Evolutionary conservation across 2,888 invertebrate species (phyloP), one percentile per base, ranked within the genome.

Genomic region (Melieria omissa): DNA sequence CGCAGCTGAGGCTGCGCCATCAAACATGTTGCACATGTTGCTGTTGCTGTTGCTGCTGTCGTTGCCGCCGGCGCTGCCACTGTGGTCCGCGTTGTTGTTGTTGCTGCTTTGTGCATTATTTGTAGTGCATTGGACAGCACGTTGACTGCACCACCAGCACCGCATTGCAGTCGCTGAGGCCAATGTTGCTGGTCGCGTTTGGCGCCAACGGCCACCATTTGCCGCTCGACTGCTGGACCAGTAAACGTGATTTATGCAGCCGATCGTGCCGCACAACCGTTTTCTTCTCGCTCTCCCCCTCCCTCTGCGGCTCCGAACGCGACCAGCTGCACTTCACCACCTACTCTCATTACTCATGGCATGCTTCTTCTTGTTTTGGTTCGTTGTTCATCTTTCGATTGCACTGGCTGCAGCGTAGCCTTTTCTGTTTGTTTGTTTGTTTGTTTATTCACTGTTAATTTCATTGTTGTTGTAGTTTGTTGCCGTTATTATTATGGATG

Each of bases 251-350:
- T 62, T 75, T 67, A 68, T 69, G 79, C 72, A 77, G 79, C 80
- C 80, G 82, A 81, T 80, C 81, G 81, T 29, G 81, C 76, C 77
- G 75, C 75, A 76, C 80, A 77, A 29, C 29, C 75, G 73, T 46
- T 61, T 65, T 69, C 73, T 58, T 60, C 60, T 14, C 72, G 16
- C 55, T 49, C 52, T 7, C 6, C 41, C 9, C 41, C 10, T 29
- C 14, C 8, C 4, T 41, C 3, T 29, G 12, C n/a, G 3, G 29
- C 16, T 14, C 14, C 14, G 16, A n/a, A 45, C 46, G 45, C 46
- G 29, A 6, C 14, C 29, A 29, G 29, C 3, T 29, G 29, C 29
- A 29, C 29, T 1, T 29, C 29, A 29, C 29, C 29, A 29, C 29
- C 29, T 29, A 29, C 29, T 29, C 29, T 29, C 29, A 29, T 29